A percentile compares a stretch with the other conserved stretches of the same genome.
These are phyloP conservation scores for Turritopsis rubra DNA, from an alignment of 30 jellyfish, hydroid and myxozoan species.

Conservation along the genomic window DNA sequence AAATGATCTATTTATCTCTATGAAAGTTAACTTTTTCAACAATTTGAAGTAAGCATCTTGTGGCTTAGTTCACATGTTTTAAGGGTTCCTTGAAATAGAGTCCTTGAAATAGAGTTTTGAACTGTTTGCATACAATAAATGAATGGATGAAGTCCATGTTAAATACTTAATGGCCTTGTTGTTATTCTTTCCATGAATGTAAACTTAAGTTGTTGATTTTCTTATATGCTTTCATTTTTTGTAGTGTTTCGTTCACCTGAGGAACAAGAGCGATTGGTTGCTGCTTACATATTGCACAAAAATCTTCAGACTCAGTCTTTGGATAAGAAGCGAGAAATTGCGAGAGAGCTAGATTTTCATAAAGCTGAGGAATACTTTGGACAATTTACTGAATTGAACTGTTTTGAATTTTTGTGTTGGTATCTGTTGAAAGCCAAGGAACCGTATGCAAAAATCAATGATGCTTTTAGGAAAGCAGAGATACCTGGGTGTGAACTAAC, in stretches of 20 bases:
- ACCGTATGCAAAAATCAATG: neutral
- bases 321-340: neutral
- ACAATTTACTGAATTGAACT: neutral
- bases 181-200: too few relatives aligned
- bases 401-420: neutral
- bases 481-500: neutral
- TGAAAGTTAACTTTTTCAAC: too few relatives aligned
- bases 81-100: too few relatives aligned
- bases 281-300: neutral
- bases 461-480: neutral
- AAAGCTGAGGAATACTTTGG: neutral
- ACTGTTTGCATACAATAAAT: too few relatives aligned
- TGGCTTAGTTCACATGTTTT: too few relatives aligned
- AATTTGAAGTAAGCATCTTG: too few relatives aligned
- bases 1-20: too few relatives aligned
- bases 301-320: neutral
- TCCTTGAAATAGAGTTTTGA: too few relatives aligned
- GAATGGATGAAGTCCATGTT: too few relatives aligned
- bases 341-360: neutral
- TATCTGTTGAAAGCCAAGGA: neutral
- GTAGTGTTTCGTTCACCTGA: neutral
- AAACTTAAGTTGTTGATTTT: too few relatives aligned
- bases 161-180: too few relatives aligned
- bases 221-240: neutral
- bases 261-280: neutral